Evolutionary conservation across 1,140 invertebrate species (phyloP).

Genomic region (Drosophila albomicans): DNA sequence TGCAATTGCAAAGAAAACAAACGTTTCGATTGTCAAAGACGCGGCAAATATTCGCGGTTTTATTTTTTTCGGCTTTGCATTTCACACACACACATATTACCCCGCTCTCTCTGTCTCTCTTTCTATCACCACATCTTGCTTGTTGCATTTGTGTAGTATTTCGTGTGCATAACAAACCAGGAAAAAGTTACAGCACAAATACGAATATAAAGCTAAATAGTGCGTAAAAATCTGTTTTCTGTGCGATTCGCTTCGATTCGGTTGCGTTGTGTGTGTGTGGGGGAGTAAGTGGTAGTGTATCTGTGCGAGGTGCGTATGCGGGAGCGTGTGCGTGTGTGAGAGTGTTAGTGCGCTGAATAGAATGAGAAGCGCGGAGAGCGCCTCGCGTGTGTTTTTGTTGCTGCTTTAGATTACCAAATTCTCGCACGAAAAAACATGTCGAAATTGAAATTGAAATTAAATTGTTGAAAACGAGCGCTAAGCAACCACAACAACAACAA

Average conservation of each 20-base stretch:
- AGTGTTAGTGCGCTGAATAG: slow-evolving; percentile 18
- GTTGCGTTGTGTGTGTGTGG: slow-evolving; percentile 12
- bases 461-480: slow-evolving; percentile 60
- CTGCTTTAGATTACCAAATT: slow-evolving; percentile 70
- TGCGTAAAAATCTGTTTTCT: slow-evolving; percentile 77
- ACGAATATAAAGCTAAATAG: slow-evolving; percentile 68
- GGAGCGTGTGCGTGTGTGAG: background rate
- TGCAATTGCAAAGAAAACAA: slow-evolving; percentile 74
- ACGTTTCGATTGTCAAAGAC: slow-evolving; percentile 69
- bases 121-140: background rate
- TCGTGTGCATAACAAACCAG: slow-evolving; percentile 26
- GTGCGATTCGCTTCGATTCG: slow-evolving; percentile 65
- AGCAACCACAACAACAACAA: slow-evolving; percentile 37
- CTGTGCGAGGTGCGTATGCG: background rate
- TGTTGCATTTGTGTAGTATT: slow-evolving; percentile 1
- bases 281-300: slow-evolving; percentile 20
- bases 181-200: slow-evolving; percentile 58
- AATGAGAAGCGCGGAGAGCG: slow-evolving; percentile 16
- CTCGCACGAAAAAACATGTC: slow-evolving; percentile 49
- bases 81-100: slow-evolving; percentile 48
- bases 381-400: slow-evolving; percentile 55
- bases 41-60: slow-evolving; percentile 28
- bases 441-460: slow-evolving; percentile 42
- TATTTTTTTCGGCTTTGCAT: slow-evolving; percentile 54
- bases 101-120: background rate